These are phyloP conservation scores for Melanargia galathea DNA, from an alignment of 2,888 invertebrate species.

Conservation along the genomic window DNA sequence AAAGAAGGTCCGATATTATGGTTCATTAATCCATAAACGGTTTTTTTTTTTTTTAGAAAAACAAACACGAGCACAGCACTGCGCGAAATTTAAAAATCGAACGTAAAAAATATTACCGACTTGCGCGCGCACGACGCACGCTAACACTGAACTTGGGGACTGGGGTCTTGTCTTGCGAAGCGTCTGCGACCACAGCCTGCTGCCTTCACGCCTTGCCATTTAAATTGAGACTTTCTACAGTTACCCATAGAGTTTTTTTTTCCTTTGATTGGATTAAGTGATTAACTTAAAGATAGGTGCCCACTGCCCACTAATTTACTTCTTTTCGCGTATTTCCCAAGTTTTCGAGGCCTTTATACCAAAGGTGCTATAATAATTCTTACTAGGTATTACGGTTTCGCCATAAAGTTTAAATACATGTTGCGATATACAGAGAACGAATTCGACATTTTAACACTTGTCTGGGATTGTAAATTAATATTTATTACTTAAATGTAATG, in stretches of 20 bases:
- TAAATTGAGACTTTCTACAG: conserved; percentile 29
- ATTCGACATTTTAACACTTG: conserved; percentile 21
- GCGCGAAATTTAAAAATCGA: conserved; percentile 47
- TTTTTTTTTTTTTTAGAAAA: conserved; percentile 21
- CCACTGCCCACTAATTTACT: conserved; percentile 41
- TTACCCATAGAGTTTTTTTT: conserved; percentile 7
- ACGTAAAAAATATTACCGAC: conserved; percentile 42
- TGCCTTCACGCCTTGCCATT: conserved; percentile 50
- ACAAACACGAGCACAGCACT: conserved; percentile 48
- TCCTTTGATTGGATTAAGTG: not conserved
- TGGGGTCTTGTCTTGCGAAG: conserved; percentile 59
- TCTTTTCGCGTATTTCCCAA: conserved; percentile 52
- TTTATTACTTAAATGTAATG: not conserved
- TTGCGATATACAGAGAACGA: conserved; percentile 22
- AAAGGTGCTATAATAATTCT: conserved; percentile 20
- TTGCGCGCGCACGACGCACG: conserved; percentile 55
- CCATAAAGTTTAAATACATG: conserved; percentile 10
- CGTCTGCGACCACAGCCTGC: conserved; percentile 45
- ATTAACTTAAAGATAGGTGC: conserved; percentile 27
- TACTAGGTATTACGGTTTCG: conserved; percentile 26
- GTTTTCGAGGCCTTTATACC: conserved; percentile 37
- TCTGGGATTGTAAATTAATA: conserved; percentile 14
- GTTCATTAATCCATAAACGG: conserved; percentile 30
- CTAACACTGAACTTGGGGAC: conserved; percentile 78
- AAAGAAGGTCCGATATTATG: conserved; percentile 16